Percentiles rank a stretch among this genome's conserved stretches.
These are phyloP conservation scores for Chelonus formosanus DNA, from an alignment of 2,888 invertebrate genomes.

Conservation along the genomic window DNA sequence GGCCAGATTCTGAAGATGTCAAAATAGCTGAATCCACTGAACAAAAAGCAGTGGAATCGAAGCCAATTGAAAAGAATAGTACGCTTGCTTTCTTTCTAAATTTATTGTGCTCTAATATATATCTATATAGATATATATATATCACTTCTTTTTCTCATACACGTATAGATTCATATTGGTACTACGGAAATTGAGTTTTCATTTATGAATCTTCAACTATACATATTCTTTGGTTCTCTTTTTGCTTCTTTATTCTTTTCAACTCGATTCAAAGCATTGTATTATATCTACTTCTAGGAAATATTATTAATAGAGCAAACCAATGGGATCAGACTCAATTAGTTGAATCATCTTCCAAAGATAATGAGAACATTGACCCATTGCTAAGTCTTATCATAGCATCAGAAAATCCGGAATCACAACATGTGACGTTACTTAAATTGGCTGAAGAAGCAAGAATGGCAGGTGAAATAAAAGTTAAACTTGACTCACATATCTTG, in stretches of 20 bases:
- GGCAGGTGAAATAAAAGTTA: conserved; percentile 46
- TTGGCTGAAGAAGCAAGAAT: conserved; percentile 55
- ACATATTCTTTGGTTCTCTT: no score
- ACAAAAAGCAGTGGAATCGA: conserved; percentile 23
- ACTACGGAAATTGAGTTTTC: conserved; percentile 26
- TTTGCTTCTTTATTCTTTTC: background rate
- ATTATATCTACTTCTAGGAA: conserved; percentile 35
- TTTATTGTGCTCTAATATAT: conserved; percentile 37
- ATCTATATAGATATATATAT: no score
- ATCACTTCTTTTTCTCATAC: conserved; percentile 64
- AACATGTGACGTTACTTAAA: conserved; percentile 54
- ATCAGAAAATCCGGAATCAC: conserved; percentile 55
- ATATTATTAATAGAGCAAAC: conserved; percentile 52
- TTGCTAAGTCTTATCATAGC: conserved; percentile 59
- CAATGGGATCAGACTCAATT: conserved; percentile 56
- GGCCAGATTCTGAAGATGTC: conserved; percentile 25
- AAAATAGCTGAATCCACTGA: conserved; percentile 26
- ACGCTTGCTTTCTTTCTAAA: background rate
- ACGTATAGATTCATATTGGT: conserved; percentile 62
- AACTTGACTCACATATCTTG: conserved; percentile 53
- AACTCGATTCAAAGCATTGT: no score
- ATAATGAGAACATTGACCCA: conserved; percentile 49
- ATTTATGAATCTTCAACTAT: conserved; percentile 24
- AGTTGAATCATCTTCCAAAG: conserved; percentile 23
- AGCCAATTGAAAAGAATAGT: conserved; percentile 24